phyloP scores from a whole-genome alignment of 2,113 vertebrate species.

The Numida meleagris region DNA sequence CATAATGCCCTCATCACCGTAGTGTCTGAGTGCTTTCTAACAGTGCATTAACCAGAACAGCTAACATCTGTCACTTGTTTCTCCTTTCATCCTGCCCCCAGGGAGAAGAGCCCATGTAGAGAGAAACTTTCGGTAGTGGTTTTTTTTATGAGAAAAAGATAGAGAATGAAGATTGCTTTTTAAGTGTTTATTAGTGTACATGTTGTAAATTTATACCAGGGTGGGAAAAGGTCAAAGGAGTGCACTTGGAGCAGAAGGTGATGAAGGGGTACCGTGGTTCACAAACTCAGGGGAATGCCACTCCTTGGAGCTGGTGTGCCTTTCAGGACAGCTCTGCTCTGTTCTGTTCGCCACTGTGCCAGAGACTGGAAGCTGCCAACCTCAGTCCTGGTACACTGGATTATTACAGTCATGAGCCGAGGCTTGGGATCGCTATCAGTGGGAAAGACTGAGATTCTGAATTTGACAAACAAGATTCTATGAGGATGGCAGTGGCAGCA shows the following conservation, averaged over 20 bases:
- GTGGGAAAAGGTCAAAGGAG: neutral
- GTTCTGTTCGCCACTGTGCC: neutral
- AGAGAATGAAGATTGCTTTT: neutral
- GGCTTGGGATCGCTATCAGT: neutral
- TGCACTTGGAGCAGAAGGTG: neutral
- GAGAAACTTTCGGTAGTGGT: neutral
- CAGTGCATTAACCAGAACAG: neutral
- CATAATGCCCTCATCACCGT: neutral
- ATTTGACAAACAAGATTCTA: neutral
- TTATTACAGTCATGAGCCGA: neutral
- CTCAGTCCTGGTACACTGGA: neutral
- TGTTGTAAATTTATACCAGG: neutral
- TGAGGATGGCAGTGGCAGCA: neutral
- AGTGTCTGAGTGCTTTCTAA: neutral
- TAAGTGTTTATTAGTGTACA: neutral
- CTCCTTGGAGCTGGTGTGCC: neutral
- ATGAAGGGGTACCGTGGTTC: neutral
- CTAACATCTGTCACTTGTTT: neutral
- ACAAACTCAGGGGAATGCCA: neutral
- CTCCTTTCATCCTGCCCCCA: neutral
- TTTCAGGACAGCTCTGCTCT: neutral
- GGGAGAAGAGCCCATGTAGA: neutral
- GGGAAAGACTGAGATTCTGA: neutral
- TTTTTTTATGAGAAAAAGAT: neutral
- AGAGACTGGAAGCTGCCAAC: neutral